Percentiles rank a stretch among this genome's conserved stretches.
These are phyloP conservation scores for Propithecus perrieri DNA, from an alignment of 2,797 vertebrate species.

Conservation along the genomic window DNA sequence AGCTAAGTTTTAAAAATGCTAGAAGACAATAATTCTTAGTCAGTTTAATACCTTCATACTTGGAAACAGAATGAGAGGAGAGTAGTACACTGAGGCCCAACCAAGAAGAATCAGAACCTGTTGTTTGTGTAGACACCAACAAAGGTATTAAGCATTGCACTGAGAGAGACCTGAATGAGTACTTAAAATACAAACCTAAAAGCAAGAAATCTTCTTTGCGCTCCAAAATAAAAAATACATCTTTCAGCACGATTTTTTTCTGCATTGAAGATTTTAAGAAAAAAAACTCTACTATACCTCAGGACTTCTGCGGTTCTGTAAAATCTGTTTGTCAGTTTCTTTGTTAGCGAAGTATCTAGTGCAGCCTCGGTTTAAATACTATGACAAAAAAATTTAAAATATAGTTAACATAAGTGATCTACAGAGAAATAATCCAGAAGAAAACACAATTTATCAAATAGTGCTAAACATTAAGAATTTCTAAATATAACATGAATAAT, in stretches of 20 bases:
- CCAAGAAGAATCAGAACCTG: neutral
- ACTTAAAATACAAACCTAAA: neutral
- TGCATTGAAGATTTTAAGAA: slow-evolving; percentile 25
- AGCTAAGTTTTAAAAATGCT: neutral
- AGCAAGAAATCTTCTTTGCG: neutral
- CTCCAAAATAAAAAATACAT: slow-evolving; percentile 43
- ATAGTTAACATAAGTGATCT: slow-evolving; percentile 40
- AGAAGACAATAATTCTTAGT: neutral
- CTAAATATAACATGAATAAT: neutral
- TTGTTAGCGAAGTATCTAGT: slow-evolving; percentile 96
- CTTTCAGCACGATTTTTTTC: neutral
- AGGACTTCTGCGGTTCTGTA: slow-evolving; percentile 96
- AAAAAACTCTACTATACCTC: slow-evolving; percentile 89
- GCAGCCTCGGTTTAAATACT: slow-evolving; percentile 99
- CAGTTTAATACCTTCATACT: neutral
- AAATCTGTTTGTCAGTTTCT: slow-evolving; percentile 97
- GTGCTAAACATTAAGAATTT: neutral
- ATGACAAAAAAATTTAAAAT: slow-evolving; percentile 70
- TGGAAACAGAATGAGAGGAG: neutral
- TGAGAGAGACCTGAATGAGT: accelerated
- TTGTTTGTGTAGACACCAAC: neutral
- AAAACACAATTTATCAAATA: slow-evolving; percentile 14
- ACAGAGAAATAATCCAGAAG: neutral
- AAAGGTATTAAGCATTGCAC: neutral
- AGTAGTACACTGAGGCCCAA: neutral